These are phyloP conservation scores for Ictalurus punctatus DNA, from an alignment of 2,113 vertebrate species.

Conservation along the genomic window DNA sequence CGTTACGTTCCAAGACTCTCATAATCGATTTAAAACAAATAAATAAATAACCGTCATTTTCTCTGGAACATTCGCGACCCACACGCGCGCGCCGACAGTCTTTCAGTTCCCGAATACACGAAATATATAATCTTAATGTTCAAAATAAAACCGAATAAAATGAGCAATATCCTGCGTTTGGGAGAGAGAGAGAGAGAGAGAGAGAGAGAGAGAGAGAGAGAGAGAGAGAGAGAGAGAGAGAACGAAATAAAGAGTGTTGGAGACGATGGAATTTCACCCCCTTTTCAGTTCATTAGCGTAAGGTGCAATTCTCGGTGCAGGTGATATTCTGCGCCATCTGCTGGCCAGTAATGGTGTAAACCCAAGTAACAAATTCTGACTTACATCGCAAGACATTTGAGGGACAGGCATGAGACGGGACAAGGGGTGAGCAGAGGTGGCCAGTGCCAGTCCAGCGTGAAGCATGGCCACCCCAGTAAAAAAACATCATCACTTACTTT, in stretches of 20 bases:
- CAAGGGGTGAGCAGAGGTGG: background rate
- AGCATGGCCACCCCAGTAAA: background rate
- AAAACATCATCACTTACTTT: background rate
- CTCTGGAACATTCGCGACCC: background rate
- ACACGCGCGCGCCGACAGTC: background rate
- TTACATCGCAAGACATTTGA: background rate
- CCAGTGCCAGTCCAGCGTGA: background rate
- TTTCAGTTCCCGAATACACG: background rate
- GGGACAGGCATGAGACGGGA: background rate
- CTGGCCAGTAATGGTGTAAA: background rate
- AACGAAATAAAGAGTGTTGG: background rate
- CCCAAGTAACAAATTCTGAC: background rate
- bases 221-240: background rate
- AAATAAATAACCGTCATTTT: background rate
- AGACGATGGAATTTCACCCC: conserved; percentile 16
- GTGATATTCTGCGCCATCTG: background rate
- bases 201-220: background rate
- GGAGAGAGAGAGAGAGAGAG: background rate
- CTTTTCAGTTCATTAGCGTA: background rate
- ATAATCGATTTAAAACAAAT: too few relatives aligned
- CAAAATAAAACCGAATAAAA: background rate
- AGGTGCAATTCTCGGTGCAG: conserved; percentile 7
- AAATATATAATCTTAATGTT: background rate
- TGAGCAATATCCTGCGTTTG: background rate
- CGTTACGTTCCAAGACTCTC: background rate